These are phyloP conservation scores for Brachypterus glaber DNA, from an alignment of 2,888 invertebrate genomes.

Conservation along the genomic window DNA sequence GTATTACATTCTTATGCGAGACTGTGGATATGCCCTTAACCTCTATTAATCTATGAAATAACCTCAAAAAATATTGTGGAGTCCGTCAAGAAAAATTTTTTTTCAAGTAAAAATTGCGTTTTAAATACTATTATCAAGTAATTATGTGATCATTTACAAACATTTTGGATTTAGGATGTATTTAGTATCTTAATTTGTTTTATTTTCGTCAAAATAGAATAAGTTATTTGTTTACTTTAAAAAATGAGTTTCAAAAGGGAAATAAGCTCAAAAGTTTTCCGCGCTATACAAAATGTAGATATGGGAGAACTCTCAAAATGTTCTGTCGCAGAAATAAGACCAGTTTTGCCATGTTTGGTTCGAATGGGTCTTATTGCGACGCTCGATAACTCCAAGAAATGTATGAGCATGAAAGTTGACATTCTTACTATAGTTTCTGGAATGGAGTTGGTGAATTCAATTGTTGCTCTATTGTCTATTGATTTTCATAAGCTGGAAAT, in stretches of 20 bases:
- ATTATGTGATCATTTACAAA: no score
- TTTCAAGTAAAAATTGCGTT: no score
- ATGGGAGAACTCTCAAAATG: constrained; percentile 64
- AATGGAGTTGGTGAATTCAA: constrained; percentile 88
- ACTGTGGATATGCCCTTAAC: no score
- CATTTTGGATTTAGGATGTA: no score
- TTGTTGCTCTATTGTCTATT: constrained; percentile 85
- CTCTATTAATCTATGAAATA: no score
- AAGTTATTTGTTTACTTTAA: no score
- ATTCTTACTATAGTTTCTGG: constrained; percentile 84
- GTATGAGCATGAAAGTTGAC: constrained; percentile 75
- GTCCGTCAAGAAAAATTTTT: no score
- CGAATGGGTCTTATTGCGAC: constrained; percentile 87
- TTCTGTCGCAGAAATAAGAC: constrained; percentile 70
- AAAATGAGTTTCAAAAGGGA: constrained; percentile 39
- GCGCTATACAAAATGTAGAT: constrained; percentile 75
- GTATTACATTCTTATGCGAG: no score
- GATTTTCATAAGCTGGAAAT: constrained; percentile 89
- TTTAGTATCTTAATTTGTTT: no score
- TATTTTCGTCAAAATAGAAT: no score
- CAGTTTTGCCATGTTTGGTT: constrained; percentile 84
- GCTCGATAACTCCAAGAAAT: constrained; percentile 74
- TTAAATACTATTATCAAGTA: no score
- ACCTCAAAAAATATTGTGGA: no score
- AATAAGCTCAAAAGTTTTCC: constrained; percentile 61